phyloP scores from a whole-genome alignment of 2,797 vertebrate species.

The Tapirus indicus region DNA sequence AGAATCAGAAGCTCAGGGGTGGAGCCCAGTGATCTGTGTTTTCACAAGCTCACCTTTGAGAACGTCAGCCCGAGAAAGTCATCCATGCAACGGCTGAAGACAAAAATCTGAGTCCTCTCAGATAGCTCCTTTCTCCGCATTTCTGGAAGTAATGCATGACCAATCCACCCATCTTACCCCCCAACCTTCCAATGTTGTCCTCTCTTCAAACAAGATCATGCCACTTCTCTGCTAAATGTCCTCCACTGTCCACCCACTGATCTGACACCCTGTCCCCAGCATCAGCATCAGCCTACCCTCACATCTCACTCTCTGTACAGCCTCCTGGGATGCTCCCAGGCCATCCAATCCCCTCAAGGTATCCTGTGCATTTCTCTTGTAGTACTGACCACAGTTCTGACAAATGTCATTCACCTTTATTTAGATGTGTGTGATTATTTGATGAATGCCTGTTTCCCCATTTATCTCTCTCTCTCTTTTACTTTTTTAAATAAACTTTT shows the following conservation, averaged over 20 bases:
- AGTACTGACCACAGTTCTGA: background rate
- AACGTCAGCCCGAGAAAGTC: background rate
- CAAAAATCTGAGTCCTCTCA: background rate
- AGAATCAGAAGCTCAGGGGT: background rate
- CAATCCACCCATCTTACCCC: background rate
- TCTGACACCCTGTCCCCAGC: background rate
- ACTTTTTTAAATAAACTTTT: background rate
- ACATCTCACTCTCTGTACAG: background rate
- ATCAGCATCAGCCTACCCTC: background rate
- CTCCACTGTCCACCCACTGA: background rate
- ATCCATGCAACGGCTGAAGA: background rate
- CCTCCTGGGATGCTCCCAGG: background rate
- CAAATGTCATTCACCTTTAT: background rate
- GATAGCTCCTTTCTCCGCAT: too few relatives aligned
- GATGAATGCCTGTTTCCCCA: background rate
- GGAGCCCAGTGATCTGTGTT: background rate
- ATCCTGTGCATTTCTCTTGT: background rate
- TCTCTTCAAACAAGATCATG: background rate
- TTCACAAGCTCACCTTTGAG: background rate
- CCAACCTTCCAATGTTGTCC: background rate
- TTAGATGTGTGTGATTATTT: background rate
- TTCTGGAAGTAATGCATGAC: background rate
- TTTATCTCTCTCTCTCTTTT: background rate
- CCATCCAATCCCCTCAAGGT: too few relatives aligned
- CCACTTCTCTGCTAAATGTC: background rate